These are phyloP conservation scores for Gortyna flavago DNA, from an alignment of 2,888 invertebrate species.

Conservation along the genomic window DNA sequence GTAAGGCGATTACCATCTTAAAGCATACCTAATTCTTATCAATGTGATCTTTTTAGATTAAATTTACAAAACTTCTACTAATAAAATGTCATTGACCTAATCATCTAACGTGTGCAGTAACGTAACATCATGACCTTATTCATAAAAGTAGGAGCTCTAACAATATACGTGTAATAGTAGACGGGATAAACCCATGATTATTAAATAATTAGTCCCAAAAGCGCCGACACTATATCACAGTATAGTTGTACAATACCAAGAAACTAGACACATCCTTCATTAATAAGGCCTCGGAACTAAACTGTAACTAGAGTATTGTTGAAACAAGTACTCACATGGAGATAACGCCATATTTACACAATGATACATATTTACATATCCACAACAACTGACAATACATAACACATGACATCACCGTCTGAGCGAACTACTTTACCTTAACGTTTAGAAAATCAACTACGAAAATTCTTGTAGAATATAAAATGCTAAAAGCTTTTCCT, in stretches of 20 bases:
- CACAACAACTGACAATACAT: slow-evolving; percentile 60
- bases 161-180: neutral
- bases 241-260: slow-evolving; percentile 1
- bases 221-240: too few species aligned
- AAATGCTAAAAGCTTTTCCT: slow-evolving; percentile 53
- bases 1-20: neutral
- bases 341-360: slow-evolving; percentile 63
- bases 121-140: too few species aligned
- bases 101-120: neutral
- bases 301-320: slow-evolving; percentile 44
- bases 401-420: slow-evolving; percentile 62
- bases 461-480: slow-evolving; percentile 37
- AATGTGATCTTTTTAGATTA: neutral
- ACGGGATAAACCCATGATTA: neutral
- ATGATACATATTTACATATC: slow-evolving; percentile 64
- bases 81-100: too few species aligned
- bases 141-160: neutral
- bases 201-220: neutral
- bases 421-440: slow-evolving; percentile 20
- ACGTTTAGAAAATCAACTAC: slow-evolving; percentile 31
- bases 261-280: slow-evolving; percentile 24
- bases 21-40: neutral
- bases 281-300: slow-evolving; percentile 30
- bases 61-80: neutral
- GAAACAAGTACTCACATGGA: slow-evolving; percentile 39